Base-by-base conservation (phyloP, 2,888 invertebrate species). In the Busseola fusca region DNA sequence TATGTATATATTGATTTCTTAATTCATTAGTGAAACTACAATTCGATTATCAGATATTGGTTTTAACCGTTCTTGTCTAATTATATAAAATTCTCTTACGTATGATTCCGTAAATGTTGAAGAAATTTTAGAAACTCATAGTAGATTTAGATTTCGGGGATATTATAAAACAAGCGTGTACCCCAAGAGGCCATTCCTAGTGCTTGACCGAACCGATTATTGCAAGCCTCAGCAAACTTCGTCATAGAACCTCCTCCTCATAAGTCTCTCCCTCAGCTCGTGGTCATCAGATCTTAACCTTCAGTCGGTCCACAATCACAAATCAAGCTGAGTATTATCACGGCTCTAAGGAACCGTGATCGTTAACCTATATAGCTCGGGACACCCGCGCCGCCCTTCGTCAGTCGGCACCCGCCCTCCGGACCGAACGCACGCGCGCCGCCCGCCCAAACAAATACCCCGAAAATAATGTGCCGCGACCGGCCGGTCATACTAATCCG, bases 381-480 rank as follows among this genome's bases (percentile, higher is more conserved):
- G 82, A 84, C 86, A 84, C 75, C 84, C 84, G 84, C 85, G 81
- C 81, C 86, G 86, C 86, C 87, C 87, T 83, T 81, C 88, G 87
- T 67, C 92, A 94, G 94, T 94, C 93, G 94, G 91, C 93, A 93
- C 93, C 93, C 91, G 93, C 91, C 91, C 91, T 87, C 88, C 89
- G 88, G 87, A 87, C 85, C 86, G 86, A 82, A 84, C 87, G 90
- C 90, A 85, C 91, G 91, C 86, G 86, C 83, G 83, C 87, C 76
- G 78, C 81, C 78, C 76, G 82, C 84, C 85, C 85, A 88, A 85
- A 82, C 86, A 83, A 74, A 58, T 60, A 64, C 64, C 73, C 80
- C 76, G 77, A 82, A 79, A 69, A 80, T 72, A 74, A 82, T 76
- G 84, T 81, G 84, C 82, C 82, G 82, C 81, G 75, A 73, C 82